Evolutionary conservation across 1,140 invertebrate species (phyloP).

Genomic region (Mactra quadrangularis): DNA sequence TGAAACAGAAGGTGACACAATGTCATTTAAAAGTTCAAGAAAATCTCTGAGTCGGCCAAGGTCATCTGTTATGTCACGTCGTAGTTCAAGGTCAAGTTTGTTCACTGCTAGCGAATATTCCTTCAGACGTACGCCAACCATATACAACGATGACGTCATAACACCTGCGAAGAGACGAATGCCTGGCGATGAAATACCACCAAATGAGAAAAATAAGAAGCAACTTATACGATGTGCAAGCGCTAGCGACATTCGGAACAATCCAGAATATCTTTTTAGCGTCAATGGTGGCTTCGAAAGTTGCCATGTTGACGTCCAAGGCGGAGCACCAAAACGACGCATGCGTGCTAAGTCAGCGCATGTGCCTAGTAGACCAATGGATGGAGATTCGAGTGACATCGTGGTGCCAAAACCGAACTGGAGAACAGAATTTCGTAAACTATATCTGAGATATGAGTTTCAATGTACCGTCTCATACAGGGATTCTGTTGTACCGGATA

Average conservation of each 20-base stretch:
- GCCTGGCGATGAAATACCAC: not conserved
- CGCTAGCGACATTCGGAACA: conserved; percentile 71
- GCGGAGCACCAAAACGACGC: conserved; percentile 14
- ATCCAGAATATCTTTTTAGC: conserved; percentile 71
- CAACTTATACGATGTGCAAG: conserved; percentile 68
- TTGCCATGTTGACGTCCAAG: conserved; percentile 1
- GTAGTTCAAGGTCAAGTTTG: conserved; percentile 29
- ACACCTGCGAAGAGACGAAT: not conserved
- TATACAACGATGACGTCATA: conserved; percentile 29
- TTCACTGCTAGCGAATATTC: conserved; percentile 2
- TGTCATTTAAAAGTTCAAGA: conserved; percentile 15
- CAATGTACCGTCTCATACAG: conserved; percentile 50
- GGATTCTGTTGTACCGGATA: not conserved
- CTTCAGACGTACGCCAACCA: not conserved
- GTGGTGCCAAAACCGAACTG: conserved; percentile 8
- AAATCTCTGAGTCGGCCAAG: conserved; percentile 27
- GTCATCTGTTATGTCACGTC: conserved; percentile 11
- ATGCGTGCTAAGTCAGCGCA: conserved; percentile 44
- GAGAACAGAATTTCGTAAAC: conserved; percentile 44
- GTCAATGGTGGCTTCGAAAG: conserved; percentile 27
- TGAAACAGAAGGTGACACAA: not conserved
- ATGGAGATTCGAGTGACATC: conserved; percentile 22
- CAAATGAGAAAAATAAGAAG: conserved; percentile 59
- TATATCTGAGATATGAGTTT: conserved; percentile 42
- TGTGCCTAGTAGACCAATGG: conserved; percentile 19